Evolutionary conservation across 2,113 vertebrate genomes (phyloP).

Genomic region (Gallinago jamesoni): DNA sequence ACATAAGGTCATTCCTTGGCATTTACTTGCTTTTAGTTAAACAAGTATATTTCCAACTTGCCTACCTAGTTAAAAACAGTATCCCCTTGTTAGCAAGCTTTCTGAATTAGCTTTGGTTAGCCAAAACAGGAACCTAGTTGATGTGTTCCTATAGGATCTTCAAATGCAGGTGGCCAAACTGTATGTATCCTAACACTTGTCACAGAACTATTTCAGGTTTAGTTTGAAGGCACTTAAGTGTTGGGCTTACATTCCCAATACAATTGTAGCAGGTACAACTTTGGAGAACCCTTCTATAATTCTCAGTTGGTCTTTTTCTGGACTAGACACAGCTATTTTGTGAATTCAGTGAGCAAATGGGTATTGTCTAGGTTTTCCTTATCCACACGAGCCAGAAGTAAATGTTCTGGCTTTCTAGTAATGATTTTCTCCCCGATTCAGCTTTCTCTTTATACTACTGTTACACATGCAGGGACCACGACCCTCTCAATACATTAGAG

Average conservation of each 20-base stretch:
- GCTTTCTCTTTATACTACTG: not conserved
- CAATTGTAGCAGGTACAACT: not conserved
- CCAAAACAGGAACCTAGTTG: not conserved
- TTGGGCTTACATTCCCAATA: not conserved
- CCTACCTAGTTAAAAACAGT: not conserved
- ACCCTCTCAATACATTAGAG: not conserved
- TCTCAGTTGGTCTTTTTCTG: not conserved
- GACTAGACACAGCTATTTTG: not conserved
- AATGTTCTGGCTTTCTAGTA: not conserved
- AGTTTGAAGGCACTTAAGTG: not conserved
- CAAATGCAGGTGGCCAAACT: not conserved
- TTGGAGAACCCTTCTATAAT: not conserved
- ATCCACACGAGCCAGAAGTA: not conserved
- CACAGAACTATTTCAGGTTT: not conserved
- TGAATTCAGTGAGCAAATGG: not conserved
- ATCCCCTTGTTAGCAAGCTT: not conserved
- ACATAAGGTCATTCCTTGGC: conserved; percentile 26
- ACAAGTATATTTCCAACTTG: not conserved
- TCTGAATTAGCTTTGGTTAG: not conserved
- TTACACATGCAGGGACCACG: not conserved
- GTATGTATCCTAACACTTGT: not conserved
- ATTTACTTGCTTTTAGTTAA: not conserved
- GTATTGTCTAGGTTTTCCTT: not conserved
- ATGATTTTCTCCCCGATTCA: not conserved
- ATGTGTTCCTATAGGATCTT: not conserved